Conservation (phyloP, 2,888 invertebrate genomes). For the Chymomyza caudatula region DNA sequence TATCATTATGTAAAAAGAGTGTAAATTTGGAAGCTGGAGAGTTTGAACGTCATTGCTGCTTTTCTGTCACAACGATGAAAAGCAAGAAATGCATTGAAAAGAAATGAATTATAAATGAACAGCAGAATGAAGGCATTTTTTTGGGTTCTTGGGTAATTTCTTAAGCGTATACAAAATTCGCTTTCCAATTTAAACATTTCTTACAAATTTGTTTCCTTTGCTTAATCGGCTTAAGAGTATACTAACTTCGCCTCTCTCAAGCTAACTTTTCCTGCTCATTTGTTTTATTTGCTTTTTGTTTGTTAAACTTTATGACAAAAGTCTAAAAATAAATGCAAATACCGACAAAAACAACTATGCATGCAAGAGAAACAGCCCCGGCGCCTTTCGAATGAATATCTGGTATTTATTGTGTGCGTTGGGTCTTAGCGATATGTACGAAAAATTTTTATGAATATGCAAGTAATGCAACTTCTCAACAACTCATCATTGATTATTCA, state of each 20-base stretch:
- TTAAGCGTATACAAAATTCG: no score
- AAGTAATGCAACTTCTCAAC: slow-evolving; percentile 19
- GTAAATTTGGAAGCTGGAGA: no score
- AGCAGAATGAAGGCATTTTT: no score
- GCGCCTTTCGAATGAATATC: slow-evolving; percentile 11
- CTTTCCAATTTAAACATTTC: no score
- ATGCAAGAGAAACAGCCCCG: slow-evolving; percentile 1
- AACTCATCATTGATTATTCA: slow-evolving; percentile 59
- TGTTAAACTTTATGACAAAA: slow-evolving; percentile 69
- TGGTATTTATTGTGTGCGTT: background rate
- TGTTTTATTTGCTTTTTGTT: slow-evolving; percentile 42
- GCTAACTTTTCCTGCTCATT: background rate
- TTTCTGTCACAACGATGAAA: no score
- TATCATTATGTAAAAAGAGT: no score
- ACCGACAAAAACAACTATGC: slow-evolving; percentile 11
- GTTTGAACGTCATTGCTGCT: no score
- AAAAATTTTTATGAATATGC: slow-evolving; percentile 9
- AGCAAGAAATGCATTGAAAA: no score
- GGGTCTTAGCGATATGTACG: background rate
- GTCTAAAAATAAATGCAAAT: slow-evolving; percentile 56
- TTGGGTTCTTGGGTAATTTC: no score
- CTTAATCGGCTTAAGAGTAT: background rate
- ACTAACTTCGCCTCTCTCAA: background rate
- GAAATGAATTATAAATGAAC: no score
- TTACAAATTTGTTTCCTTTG: no score